Percentiles rank a stretch among this genome's conserved stretches.
phyloP scores from a whole-genome alignment of 2,113 vertebrate genomes.

The Notarius quadriscutis region DNA sequence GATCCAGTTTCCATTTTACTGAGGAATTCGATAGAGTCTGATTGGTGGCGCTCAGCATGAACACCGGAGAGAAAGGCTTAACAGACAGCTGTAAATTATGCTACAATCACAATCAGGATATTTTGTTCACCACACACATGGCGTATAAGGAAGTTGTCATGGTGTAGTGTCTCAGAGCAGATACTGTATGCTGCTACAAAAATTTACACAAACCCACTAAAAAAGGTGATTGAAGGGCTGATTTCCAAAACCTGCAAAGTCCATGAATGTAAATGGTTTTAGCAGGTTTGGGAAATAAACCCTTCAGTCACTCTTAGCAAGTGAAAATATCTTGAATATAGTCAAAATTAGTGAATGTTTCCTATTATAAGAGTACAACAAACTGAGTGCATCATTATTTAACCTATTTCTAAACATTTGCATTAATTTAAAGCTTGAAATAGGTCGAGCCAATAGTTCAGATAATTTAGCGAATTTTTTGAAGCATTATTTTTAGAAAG shows the following conservation, averaged over 20 bases:
- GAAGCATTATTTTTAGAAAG: neutral
- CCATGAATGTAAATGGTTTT: too few relatives aligned
- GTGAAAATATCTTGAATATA: neutral
- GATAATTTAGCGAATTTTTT: too few relatives aligned
- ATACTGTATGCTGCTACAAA: neutral
- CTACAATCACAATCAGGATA: neutral
- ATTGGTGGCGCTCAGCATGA: conserved; percentile 3
- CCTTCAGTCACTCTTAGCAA: neutral
- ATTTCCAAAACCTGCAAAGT: too few relatives aligned
- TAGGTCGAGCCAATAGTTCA: neutral
- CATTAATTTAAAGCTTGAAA: neutral
- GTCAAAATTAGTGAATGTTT: neutral
- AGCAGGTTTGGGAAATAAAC: too few relatives aligned
- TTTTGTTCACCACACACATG: neutral
- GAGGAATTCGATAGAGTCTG: conserved; percentile 7
- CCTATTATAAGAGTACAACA: neutral
- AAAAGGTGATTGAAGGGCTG: neutral
- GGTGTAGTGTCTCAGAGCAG: neutral
- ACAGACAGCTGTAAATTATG: conserved; percentile 7
- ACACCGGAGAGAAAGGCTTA: conserved; percentile 3
- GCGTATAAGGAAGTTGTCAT: neutral
- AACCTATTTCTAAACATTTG: neutral
- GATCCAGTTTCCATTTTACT: conserved; percentile 40
- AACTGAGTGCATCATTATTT: neutral
- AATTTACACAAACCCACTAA: neutral